Evolutionary conservation across 1,140 invertebrate genomes (phyloP), one percentile per base, ranked within the genome.

Genomic region (Laupala kohalensis): DNA sequence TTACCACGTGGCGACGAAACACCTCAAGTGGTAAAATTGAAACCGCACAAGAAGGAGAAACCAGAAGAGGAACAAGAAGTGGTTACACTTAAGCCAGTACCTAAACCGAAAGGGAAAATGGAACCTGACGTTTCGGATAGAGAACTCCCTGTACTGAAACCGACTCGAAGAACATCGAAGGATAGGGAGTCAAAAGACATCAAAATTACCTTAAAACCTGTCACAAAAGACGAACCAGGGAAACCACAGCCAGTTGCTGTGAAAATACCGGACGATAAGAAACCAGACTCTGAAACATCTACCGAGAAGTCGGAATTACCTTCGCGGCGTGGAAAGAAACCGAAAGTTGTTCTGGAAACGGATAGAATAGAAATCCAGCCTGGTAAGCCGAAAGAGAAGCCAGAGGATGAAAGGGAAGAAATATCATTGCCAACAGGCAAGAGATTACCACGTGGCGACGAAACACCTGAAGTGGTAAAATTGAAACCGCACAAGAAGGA

Each of bases 251-350:
- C 78, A 3, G 12, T n/a, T 6, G 19, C 37, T 13, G 25, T 25
- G 15, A n/a, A 6, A 74, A 75, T 79, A 71, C 65, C 77, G 73
- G 71, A 76, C 5, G 83, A 83, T 72, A 77, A 72, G 78, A 77
- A 12, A 25, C 77, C 77, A 76, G 75, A 53, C 5, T 28, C 30
- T 53, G 69, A 70, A 68, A 28, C 1, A 13, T 13, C n/a, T n/a
- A 23, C 12, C n/a, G 3, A 64, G 13, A 70, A 70, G 15, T 27
- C 29, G 25, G 71, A 72, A 69, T 6, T 69, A 63, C 62, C 73
- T 62, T 73, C 74, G 74, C 70, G 74, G 70, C 37, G 75, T 71
- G 65, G 72, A 30, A 74, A 75, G 62, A 74, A 75, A 74, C 79
- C 78, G 24, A 77, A 79, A 26, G 77, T 79, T 25, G 78, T 15